Conservation (phyloP, 1,140 invertebrate species). For the Ctenoplectra terminalis region DNA sequence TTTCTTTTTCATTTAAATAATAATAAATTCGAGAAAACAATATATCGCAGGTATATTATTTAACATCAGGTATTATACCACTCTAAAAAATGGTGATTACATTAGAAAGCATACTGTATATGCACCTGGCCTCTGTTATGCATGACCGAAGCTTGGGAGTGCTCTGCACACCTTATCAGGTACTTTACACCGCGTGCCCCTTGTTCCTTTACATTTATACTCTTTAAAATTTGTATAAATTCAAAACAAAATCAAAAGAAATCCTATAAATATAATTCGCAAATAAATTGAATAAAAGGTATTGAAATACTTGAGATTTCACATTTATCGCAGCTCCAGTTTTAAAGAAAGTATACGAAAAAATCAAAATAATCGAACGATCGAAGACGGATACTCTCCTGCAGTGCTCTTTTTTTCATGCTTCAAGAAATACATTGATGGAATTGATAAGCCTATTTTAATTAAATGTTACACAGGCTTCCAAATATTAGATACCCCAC, state of each 20-base stretch:
- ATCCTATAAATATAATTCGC: slow-evolving; percentile 29
- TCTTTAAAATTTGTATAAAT: background rate
- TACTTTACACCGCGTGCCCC: slow-evolving; percentile 24
- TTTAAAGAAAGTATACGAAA: background rate
- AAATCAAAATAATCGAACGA: slow-evolving; percentile 4
- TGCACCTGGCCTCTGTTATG: slow-evolving; percentile 78
- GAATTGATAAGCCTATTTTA: slow-evolving; percentile 75
- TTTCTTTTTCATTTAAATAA: background rate
- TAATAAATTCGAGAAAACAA: background rate
- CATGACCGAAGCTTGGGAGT: slow-evolving; percentile 74
- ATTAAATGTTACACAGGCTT: slow-evolving; percentile 72
- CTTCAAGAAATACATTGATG: slow-evolving; percentile 65
- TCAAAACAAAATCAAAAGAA: background rate
- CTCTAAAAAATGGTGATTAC: background rate
- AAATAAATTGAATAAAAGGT: slow-evolving; percentile 18
- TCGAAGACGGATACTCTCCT: background rate
- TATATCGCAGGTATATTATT: background rate
- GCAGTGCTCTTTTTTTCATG: background rate
- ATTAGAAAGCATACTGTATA: slow-evolving; percentile 39
- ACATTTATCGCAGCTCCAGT: slow-evolving; percentile 3
- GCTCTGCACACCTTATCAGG: slow-evolving; percentile 66
- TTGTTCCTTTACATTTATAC: background rate
- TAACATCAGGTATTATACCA: background rate
- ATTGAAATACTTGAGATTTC: background rate
- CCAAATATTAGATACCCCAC: slow-evolving; percentile 42